Evolutionary conservation across 2,888 invertebrate species (phyloP).

Genomic region (Allophyes oxyacanthae): DNA sequence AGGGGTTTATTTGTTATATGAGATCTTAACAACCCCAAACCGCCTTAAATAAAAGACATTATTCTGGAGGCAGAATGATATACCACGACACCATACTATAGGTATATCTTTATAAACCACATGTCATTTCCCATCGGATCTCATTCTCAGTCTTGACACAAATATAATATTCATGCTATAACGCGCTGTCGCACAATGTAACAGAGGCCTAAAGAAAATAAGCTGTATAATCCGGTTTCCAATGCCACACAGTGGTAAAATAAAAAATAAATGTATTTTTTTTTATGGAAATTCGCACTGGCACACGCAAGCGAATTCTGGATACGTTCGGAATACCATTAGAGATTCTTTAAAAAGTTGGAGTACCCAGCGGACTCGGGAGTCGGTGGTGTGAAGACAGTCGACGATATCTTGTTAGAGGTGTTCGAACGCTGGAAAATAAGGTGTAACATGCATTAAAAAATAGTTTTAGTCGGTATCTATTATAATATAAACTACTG

Average conservation of each 20-base stretch:
- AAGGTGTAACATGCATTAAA: neutral
- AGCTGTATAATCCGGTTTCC: slow-evolving; percentile 37
- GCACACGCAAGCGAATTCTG: slow-evolving; percentile 60
- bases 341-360: slow-evolving; percentile 86
- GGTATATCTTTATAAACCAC: slow-evolving; percentile 39
- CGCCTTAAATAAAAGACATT: slow-evolving; percentile 3
- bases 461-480: no score
- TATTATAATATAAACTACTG: no score
- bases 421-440: slow-evolving; percentile 80
- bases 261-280: slow-evolving; percentile 25
- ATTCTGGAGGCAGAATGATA: slow-evolving; percentile 28
- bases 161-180: slow-evolving; percentile 39
- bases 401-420: slow-evolving; percentile 83
- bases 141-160: slow-evolving; percentile 29
- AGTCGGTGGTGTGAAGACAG: slow-evolving; percentile 83
- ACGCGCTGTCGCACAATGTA: slow-evolving; percentile 33
- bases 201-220: slow-evolving; percentile 37
- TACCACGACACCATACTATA: slow-evolving; percentile 20
- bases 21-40: neutral
- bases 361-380: slow-evolving; percentile 85
- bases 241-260: slow-evolving; percentile 19
- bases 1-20: slow-evolving; percentile 7
- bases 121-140: slow-evolving; percentile 35
- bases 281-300: slow-evolving; percentile 61
- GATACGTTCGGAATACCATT: slow-evolving; percentile 72